A percentile compares a stretch with the other conserved stretches of the same genome.
Evolutionary conservation across 2,797 vertebrate species (phyloP).

Genomic region (Anomalospiza imberbis): DNA sequence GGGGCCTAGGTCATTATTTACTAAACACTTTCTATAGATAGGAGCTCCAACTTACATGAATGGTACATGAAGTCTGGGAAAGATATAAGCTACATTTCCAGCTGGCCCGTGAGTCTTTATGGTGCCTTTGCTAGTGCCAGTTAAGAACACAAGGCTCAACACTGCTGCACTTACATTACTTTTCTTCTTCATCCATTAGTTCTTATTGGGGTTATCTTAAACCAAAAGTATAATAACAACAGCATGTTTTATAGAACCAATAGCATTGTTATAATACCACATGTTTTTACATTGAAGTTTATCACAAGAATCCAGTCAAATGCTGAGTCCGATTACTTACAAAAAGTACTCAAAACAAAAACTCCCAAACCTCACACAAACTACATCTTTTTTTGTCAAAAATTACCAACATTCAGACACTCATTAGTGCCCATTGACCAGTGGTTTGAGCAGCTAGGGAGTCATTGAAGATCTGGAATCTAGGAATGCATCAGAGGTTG

Average conservation of each 20-base stretch:
- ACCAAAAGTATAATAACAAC: neutral
- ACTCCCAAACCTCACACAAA: neutral
- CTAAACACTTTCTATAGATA: neutral
- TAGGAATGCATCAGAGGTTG: too few relatives aligned
- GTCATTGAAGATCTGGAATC: neutral
- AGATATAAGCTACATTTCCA: neutral
- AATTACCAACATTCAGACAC: neutral
- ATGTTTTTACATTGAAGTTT: neutral
- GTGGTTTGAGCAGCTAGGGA: neutral
- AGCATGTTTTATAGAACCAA: neutral
- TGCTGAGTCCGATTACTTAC: neutral
- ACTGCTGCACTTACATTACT: neutral
- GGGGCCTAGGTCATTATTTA: neutral
- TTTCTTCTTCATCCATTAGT: neutral
- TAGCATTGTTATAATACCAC: neutral
- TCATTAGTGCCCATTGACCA: neutral
- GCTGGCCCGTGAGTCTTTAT: neutral
- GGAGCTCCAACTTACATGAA: neutral
- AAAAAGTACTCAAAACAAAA: neutral
- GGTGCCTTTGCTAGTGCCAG: neutral
- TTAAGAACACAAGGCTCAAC: neutral
- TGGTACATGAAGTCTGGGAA: neutral
- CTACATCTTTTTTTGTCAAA: too few relatives aligned
- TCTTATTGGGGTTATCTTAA: neutral
- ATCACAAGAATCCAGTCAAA: neutral